phyloP scores from a whole-genome alignment of 2,113 vertebrate genomes.

The Scartelaos histophorus region DNA sequence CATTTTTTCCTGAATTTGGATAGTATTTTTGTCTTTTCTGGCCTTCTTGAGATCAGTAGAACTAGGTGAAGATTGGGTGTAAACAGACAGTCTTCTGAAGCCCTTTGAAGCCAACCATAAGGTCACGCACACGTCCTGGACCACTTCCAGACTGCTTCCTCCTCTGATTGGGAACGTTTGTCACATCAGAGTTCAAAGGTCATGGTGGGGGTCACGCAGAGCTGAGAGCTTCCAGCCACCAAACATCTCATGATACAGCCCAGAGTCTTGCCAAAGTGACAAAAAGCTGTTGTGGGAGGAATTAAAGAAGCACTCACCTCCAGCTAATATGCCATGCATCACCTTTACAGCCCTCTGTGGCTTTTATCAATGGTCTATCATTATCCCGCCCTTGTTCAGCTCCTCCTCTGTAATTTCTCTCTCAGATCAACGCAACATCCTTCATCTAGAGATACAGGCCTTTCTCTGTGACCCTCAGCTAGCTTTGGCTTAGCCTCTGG shows the following conservation, averaged over 20 bases:
- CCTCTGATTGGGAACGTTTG: constrained; percentile 74
- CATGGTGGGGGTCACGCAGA: constrained; percentile 59
- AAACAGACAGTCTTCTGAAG: constrained; percentile 48
- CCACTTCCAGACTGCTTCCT: constrained; percentile 72
- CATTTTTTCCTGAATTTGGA: neutral
- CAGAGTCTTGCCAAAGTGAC: constrained; percentile 55
- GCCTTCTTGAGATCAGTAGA: constrained; percentile 29
- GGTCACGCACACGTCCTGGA: constrained; percentile 68
- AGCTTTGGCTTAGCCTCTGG: constrained; percentile 42
- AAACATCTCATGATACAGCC: constrained; percentile 59
- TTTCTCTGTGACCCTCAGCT: constrained; percentile 44
- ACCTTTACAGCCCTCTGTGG: neutral
- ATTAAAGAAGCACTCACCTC: constrained; percentile 30
- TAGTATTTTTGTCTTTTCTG: neutral
- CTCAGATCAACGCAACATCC: constrained; percentile 48
- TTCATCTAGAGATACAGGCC: constrained; percentile 62
- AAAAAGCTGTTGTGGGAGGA: constrained; percentile 42
- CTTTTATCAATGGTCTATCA: constrained; percentile 13
- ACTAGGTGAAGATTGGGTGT: constrained; percentile 55
- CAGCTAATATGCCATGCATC: neutral
- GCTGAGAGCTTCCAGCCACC: constrained; percentile 47
- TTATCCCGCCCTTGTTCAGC: constrained; percentile 27
- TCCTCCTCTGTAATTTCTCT: constrained; percentile 52
- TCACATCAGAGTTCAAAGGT: constrained; percentile 67
- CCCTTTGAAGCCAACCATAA: constrained; percentile 62